phyloP scores from a whole-genome alignment of 2,888 invertebrate genomes.

The Macaria liturata region DNA sequence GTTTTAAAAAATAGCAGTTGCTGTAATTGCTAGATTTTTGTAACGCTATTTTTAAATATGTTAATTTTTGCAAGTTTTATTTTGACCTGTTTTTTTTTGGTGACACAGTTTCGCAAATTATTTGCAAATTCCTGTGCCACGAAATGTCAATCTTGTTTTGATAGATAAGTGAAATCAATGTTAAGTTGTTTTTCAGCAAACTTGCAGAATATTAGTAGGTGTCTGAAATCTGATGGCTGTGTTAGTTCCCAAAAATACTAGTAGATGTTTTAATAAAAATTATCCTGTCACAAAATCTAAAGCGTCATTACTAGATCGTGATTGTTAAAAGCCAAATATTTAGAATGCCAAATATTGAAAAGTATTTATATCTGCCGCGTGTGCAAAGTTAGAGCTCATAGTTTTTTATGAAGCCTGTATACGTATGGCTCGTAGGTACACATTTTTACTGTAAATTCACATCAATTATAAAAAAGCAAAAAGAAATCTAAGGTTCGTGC shows the following conservation, averaged over 20 bases:
- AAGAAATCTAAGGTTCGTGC: constrained; percentile 14
- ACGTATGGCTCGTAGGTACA: too few relatives aligned
- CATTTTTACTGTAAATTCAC: background rate
- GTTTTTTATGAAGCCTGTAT: too few relatives aligned
- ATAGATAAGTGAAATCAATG: too few relatives aligned
- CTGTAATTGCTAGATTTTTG: background rate
- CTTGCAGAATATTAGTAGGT: background rate
- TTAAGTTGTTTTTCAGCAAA: too few relatives aligned
- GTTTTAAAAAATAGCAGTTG: too few relatives aligned
- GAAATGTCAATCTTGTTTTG: too few relatives aligned
- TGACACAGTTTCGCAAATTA: too few relatives aligned
- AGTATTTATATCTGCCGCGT: constrained; percentile 2
- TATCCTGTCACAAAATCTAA: constrained; percentile 3
- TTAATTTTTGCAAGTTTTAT: too few relatives aligned
- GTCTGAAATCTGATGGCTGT: constrained; percentile 17
- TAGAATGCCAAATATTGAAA: constrained; percentile 63
- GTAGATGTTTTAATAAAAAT: background rate
- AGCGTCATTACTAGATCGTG: constrained; percentile 15
- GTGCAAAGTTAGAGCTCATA: too few relatives aligned
- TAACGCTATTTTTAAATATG: background rate
- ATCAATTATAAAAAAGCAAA: background rate
- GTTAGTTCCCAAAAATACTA: constrained; percentile 7
- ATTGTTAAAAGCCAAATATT: constrained; percentile 58
- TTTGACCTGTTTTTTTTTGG: too few relatives aligned
- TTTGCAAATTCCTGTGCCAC: too few relatives aligned